These are phyloP conservation scores for Phaethon lepturus DNA, from an alignment of 2,113 vertebrate species.

Conservation along the genomic window DNA sequence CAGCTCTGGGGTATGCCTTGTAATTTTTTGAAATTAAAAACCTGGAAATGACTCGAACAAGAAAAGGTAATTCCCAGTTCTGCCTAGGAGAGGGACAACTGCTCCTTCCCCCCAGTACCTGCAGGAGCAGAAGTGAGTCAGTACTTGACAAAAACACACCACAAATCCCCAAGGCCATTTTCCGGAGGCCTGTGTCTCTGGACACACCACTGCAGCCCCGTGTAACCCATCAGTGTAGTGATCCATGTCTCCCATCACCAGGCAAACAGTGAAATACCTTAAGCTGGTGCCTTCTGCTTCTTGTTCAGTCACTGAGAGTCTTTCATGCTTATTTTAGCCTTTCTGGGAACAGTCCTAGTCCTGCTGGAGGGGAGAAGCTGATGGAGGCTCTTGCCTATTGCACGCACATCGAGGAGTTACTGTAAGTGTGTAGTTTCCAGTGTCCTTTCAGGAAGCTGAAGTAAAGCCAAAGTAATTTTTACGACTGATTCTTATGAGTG, in stretches of 20 bases:
- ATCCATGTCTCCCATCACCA: neutral
- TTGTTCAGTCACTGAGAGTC: neutral
- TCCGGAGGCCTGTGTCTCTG: neutral
- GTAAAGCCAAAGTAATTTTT: neutral
- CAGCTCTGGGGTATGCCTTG: neutral
- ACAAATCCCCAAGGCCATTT: neutral
- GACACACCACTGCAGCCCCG: neutral
- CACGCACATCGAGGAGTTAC: constrained; percentile 77
- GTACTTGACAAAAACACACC: neutral
- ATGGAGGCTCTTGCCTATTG: constrained; percentile 76
- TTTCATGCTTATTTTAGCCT: constrained; percentile 70
- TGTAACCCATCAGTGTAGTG: neutral
- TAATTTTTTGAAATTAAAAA: neutral
- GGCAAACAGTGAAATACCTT: neutral
- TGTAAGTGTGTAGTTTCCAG: constrained; percentile 75
- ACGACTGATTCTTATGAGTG: neutral
- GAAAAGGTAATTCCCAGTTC: neutral
- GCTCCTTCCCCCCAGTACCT: neutral
- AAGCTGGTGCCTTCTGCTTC: neutral
- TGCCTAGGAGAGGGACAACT: neutral
- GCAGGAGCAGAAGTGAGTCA: neutral
- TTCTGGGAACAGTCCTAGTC: constrained; percentile 77
- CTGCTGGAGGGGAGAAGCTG: constrained; percentile 76
- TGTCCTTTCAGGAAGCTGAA: neutral
- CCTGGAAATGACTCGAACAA: neutral